These are phyloP conservation scores for Myrmecobius fasciatus DNA, from an alignment of 2,113 vertebrate species.

Conservation along the genomic window DNA sequence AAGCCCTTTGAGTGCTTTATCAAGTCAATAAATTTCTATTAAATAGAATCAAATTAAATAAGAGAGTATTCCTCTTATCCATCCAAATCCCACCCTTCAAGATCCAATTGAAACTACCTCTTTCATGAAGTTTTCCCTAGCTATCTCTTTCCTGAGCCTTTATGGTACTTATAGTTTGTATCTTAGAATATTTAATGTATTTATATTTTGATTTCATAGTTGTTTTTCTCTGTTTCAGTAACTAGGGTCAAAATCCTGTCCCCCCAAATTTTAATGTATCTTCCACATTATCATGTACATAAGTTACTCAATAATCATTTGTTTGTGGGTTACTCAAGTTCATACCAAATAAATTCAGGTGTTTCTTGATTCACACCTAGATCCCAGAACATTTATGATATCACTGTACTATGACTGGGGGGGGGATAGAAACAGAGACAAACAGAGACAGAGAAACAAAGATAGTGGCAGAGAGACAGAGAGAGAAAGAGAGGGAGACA, in stretches of 20 bases:
- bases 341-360: neutral
- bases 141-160: neutral
- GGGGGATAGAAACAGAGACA: too few species aligned
- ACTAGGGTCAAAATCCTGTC: neutral
- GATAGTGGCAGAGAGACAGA: too few species aligned
- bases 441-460: too few species aligned
- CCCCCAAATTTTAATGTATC: neutral
- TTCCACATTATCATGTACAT: neutral
- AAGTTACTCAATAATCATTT: neutral
- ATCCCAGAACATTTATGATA: neutral
- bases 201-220: neutral
- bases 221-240: neutral
- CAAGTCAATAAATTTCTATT: neutral
- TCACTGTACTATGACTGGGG: neutral
- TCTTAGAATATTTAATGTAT: neutral
- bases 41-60: neutral
- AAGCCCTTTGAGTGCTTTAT: neutral
- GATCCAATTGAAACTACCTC: neutral
- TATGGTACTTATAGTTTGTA: neutral
- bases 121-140: neutral
- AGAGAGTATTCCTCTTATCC: neutral
- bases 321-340: neutral
- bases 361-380: neutral
- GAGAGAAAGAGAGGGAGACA: too few species aligned
- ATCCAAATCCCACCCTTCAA: neutral